Evolutionary conservation across 2,113 vertebrate genomes (phyloP), one percentile per base, ranked within the genome.

Genomic region (Paratilapia polleni): DNA sequence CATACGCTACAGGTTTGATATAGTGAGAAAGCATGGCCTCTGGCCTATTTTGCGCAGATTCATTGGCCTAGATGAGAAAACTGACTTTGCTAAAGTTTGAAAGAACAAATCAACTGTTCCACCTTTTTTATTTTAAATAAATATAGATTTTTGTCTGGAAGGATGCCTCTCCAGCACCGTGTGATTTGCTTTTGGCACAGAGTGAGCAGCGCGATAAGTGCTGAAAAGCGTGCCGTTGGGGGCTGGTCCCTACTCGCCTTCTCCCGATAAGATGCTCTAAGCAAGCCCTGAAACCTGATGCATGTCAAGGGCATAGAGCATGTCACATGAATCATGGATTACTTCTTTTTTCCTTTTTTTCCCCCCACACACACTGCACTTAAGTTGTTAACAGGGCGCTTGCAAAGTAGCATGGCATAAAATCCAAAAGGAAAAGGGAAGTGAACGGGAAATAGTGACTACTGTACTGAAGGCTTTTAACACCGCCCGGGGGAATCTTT

Each of bases 261-360:
- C 66, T 57, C 68, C 82, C 84, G 90, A 94, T 95, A 91, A 94
- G 84, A 81, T 58, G 78, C 87, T 88, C 52, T 8, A 15, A 68
- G 91, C 77, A 76, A 89, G 81, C 66, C 85, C 83, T 38, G 82
- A 59, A 88, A 88, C 85, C 26, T 83, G 77, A 74, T 66, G 88
- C 91, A 85, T 88, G 91, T 92, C 91, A 84, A 87, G 89, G 87
- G 79, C 86, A 84, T 22, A 38, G 83, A 86, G 83, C 86, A 75
- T 81, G 52, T 63, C 81, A 78, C 75, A 94, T 89, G 88, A 90
- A 87, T 93, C 89, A 89, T 82, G 76, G 78, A 88, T 90, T 83
- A 77, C 68, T 70, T 47, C 74, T 61, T 64, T 77, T 36, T 8
- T 70, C 41, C 74, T 61, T 64, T 77, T 36, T 8, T 0, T 4